Conservation (phyloP, 2,888 invertebrate species). For the Eupithecia exiguata region DNA sequence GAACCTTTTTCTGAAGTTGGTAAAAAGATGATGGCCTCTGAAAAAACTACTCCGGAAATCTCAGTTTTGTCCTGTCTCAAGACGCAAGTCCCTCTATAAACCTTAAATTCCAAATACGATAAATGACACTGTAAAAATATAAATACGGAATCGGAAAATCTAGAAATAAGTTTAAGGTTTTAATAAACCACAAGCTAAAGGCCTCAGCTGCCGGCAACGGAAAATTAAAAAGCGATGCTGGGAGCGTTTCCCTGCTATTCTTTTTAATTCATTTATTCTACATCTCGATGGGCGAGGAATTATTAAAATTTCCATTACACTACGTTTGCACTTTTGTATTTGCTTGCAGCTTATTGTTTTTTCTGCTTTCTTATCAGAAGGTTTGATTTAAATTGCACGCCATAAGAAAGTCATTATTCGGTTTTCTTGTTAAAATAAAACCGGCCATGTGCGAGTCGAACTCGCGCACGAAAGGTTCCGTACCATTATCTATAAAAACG, state of each 20-base stretch:
- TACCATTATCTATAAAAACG: too few relatives aligned
- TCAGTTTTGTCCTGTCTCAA: neutral
- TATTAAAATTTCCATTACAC: conserved; percentile 76
- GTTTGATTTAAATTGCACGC: neutral
- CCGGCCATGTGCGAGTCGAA: too few relatives aligned
- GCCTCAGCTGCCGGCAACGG: conserved; percentile 69
- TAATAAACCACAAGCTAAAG: conserved; percentile 67
- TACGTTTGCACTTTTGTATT: conserved; percentile 65
- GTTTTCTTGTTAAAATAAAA: neutral
- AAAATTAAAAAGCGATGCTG: conserved; percentile 81
- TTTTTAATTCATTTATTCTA: conserved; percentile 68
- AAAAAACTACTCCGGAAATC: neutral
- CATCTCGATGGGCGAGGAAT: conserved; percentile 66
- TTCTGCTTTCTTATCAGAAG: conserved; percentile 9
- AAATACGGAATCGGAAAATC: conserved; percentile 6
- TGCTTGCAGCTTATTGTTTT: conserved; percentile 37
- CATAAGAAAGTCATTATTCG: neutral
- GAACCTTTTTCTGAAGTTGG: too few relatives aligned
- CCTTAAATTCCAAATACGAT: neutral
- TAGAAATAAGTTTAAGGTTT: conserved; percentile 53
- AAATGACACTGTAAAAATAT: neutral
- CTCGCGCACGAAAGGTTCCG: too few relatives aligned
- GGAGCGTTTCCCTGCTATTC: conserved; percentile 72
- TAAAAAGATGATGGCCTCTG: too few relatives aligned
- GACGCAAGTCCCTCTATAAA: neutral